Evolutionary conservation across 2,888 invertebrate genomes (phyloP).

Genomic region (Plutella xylostella): DNA sequence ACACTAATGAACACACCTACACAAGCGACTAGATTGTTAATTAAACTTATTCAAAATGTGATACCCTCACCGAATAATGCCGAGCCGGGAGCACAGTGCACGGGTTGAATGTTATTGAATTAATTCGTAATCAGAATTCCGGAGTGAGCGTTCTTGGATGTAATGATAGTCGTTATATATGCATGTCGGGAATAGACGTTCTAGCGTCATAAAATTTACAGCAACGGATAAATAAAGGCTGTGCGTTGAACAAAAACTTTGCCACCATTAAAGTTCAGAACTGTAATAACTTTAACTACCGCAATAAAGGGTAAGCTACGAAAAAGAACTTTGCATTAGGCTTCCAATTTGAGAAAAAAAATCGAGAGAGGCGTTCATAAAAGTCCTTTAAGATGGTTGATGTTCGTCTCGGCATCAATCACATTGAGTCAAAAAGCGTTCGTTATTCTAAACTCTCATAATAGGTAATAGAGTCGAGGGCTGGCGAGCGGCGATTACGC

Average conservation of each 20-base stretch:
- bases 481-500: conserved; percentile 56
- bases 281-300: too few relatives aligned
- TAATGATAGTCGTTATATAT: conserved; percentile 52
- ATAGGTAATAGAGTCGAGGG: conserved; percentile 67
- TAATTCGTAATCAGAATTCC: conserved; percentile 67
- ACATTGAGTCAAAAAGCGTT: conserved; percentile 68
- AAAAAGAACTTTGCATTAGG: too few relatives aligned
- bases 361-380: too few relatives aligned
- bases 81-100: conserved; percentile 58
- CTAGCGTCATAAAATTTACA: too few relatives aligned
- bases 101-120: conserved; percentile 65
- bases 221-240: too few relatives aligned
- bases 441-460: conserved; percentile 70
- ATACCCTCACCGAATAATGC: conserved; percentile 66
- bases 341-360: too few relatives aligned
- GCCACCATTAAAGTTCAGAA: too few relatives aligned
- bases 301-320: too few relatives aligned
- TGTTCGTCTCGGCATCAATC: conserved; percentile 66
- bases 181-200: conserved; percentile 20
- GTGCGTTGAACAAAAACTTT: too few relatives aligned
- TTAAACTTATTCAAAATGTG: conserved; percentile 70
- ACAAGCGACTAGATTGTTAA: conserved; percentile 70
- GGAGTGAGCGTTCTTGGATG: conserved; percentile 53
- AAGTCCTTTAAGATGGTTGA: conserved; percentile 70
- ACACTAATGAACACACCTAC: conserved; percentile 69